A percentile compares a stretch with the other conserved stretches of the same genome.
Evolutionary conservation across 2,888 invertebrate genomes (phyloP).

Genomic region (Cephus nigrinus): DNA sequence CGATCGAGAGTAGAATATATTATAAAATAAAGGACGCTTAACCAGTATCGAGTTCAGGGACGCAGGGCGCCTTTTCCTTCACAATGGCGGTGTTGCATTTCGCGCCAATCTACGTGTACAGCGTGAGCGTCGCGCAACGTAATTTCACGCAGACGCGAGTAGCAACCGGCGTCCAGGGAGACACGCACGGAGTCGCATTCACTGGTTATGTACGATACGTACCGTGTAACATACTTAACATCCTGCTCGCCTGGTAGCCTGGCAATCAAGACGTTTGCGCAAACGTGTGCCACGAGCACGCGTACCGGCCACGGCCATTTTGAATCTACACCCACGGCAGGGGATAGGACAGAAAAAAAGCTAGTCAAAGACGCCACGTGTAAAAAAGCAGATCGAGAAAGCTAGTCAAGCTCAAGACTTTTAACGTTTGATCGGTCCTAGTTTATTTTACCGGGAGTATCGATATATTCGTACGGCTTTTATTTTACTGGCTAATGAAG

Average conservation of each 20-base stretch:
- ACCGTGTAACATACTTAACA: not conserved
- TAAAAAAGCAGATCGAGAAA: not conserved
- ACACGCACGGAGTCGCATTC: not conserved
- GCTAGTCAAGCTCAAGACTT: not conserved
- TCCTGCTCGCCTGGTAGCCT: constrained; percentile 21
- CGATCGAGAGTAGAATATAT: not conserved
- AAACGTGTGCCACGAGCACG: not conserved
- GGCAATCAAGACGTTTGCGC: constrained; percentile 3
- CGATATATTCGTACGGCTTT: not conserved
- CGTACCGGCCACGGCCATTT: not conserved
- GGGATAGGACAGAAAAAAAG: not conserved
- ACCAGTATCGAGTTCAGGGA: not conserved
- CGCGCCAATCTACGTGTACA: not conserved
- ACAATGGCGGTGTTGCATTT: not conserved
- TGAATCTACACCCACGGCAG: not conserved
- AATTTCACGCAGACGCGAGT: not conserved
- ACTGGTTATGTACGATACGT: constrained; percentile 1
- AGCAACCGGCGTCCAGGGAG: constrained; percentile 2
- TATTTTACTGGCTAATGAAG: not conserved
- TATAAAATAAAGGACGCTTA: not conserved
- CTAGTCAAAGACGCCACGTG: not conserved
- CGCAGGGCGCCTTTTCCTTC: not conserved
- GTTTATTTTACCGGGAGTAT: not conserved
- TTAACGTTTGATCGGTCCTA: not conserved
- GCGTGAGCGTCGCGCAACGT: not conserved